Percentiles rank a stretch among this genome's conserved stretches.
Evolutionary conservation across 2,888 invertebrate species (phyloP).

Genomic region (Phyllotreta cruciferae): DNA sequence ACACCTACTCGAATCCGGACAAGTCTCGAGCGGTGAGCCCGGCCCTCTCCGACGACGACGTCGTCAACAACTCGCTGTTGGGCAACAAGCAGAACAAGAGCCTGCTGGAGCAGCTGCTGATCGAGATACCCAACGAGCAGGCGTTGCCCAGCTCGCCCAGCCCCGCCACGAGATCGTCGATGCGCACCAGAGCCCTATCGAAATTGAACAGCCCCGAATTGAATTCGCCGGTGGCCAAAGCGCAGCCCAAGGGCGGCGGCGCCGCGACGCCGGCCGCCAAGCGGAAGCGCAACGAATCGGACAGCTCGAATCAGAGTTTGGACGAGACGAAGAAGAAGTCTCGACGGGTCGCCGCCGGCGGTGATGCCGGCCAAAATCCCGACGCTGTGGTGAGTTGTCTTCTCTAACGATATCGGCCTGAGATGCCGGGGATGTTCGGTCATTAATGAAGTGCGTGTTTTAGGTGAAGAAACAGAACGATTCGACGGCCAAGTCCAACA

Average conservation of each 20-base stretch:
- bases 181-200: constrained; percentile 72
- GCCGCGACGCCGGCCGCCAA: constrained; percentile 59
- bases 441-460: too few species aligned
- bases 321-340: constrained; percentile 55
- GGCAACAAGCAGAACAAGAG: constrained; percentile 64
- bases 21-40: constrained; percentile 60
- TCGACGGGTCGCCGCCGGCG: constrained; percentile 63
- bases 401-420: not conserved
- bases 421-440: too few species aligned
- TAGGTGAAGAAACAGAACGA: constrained; percentile 28
- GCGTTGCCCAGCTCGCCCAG: constrained; percentile 54
- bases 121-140: constrained; percentile 74
- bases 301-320: constrained; percentile 71
- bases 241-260: constrained; percentile 20
- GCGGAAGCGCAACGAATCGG: constrained; percentile 81
- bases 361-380: not conserved
- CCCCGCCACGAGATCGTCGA: constrained; percentile 61
- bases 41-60: constrained; percentile 51
- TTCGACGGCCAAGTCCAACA: constrained; percentile 51
- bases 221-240: constrained; percentile 50
- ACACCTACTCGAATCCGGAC: constrained; percentile 75
- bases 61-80: constrained; percentile 45
- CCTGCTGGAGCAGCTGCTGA: constrained; percentile 78
- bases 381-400: constrained; percentile 11
- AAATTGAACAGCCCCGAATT: constrained; percentile 71